Evolutionary conservation across 2,113 vertebrate genomes (phyloP).

Genomic region (Orientallactaga bullata): DNA sequence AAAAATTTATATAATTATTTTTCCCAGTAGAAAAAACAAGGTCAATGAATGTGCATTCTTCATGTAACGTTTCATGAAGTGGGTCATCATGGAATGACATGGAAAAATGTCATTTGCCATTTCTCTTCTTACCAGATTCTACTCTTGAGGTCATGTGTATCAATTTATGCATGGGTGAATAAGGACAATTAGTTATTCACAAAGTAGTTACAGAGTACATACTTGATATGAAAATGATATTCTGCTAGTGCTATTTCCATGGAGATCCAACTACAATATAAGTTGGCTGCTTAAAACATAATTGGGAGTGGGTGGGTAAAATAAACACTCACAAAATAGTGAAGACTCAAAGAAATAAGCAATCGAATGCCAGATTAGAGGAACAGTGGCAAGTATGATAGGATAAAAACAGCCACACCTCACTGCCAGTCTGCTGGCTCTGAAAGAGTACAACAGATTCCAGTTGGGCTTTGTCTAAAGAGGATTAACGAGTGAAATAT

Average conservation of each 20-base stretch:
- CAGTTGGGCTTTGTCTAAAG: neutral
- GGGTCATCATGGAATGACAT: neutral
- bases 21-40: neutral
- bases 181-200: neutral
- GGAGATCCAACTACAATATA: neutral
- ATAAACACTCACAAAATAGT: conserved; percentile 28
- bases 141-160: neutral
- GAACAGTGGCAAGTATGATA: neutral
- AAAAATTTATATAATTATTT: neutral
- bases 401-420: neutral
- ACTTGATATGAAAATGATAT: conserved; percentile 5
- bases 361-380: neutral
- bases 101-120: neutral
- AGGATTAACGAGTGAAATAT: neutral
- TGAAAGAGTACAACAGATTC: neutral
- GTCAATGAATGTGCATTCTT: neutral
- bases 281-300: neutral
- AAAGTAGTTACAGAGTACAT: neutral
- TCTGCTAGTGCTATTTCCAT: neutral
- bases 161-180: neutral
- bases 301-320: neutral
- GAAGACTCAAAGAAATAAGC: neutral
- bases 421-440: neutral
- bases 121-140: conserved; percentile 12
- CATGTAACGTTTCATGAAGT: conserved; percentile 1